A percentile compares a stretch with the other conserved stretches of the same genome.
These are phyloP conservation scores for Eupithecia centaureata DNA, from an alignment of 2,888 invertebrate genomes.

Conservation along the genomic window DNA sequence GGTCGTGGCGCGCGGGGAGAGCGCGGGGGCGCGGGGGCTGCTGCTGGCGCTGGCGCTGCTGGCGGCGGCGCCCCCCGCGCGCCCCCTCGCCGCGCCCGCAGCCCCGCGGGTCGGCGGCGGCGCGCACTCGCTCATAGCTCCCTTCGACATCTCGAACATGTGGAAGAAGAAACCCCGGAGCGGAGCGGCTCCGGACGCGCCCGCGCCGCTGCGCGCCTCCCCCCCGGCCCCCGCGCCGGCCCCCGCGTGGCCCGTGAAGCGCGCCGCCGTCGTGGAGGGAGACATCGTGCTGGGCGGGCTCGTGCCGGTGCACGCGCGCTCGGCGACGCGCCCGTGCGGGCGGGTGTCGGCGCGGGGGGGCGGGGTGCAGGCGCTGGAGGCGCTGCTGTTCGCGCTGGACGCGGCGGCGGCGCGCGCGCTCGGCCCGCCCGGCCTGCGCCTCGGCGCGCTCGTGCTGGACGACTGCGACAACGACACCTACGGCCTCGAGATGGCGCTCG, in stretches of 20 bases:
- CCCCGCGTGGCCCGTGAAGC: slow-evolving; percentile 88
- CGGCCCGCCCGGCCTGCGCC: slow-evolving; percentile 87
- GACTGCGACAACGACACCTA: slow-evolving; percentile 97
- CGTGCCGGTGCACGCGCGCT: slow-evolving; percentile 96
- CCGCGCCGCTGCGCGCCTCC: slow-evolving; percentile 24
- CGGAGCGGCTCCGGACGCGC: slow-evolving; percentile 30
- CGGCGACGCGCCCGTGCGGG: slow-evolving; percentile 91
- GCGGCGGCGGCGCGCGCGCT: slow-evolving; percentile 85
- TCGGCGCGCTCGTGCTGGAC: slow-evolving; percentile 94
- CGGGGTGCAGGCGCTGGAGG: slow-evolving; percentile 92
- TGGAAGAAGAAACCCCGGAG: slow-evolving; percentile 55
- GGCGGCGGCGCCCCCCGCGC: background rate
- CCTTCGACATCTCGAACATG: slow-evolving; percentile 69
- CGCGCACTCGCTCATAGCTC: slow-evolving; percentile 63
- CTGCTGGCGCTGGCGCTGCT: slow-evolving; percentile 24
- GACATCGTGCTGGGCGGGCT: slow-evolving; percentile 93
- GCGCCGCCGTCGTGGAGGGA: slow-evolving; percentile 92
- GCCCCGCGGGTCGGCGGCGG: slow-evolving; percentile 22
- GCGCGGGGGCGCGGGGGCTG: slow-evolving; percentile 28
- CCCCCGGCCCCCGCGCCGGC: background rate
- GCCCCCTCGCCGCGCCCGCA: background rate
- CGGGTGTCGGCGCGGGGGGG: slow-evolving; percentile 96
- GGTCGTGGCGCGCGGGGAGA: slow-evolving; percentile 10
- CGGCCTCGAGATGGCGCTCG: slow-evolving; percentile 95
- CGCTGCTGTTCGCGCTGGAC: slow-evolving; percentile 94